Evolutionary conservation across 1,140 invertebrate genomes (phyloP), one percentile per base, ranked within the genome.

Genomic region (Aphelenchoides fujianensis): DNA sequence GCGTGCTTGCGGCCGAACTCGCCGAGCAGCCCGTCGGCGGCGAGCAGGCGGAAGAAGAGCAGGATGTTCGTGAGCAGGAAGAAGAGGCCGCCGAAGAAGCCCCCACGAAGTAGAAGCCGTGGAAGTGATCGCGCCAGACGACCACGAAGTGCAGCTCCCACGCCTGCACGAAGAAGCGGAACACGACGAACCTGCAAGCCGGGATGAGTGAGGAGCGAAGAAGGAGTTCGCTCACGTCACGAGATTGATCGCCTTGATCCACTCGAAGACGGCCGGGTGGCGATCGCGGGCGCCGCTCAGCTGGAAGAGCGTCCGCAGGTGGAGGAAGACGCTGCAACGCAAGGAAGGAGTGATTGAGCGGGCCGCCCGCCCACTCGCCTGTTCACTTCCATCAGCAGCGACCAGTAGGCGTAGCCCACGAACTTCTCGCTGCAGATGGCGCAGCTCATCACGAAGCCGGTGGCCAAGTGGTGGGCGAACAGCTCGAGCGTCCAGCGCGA

Each of bases 361-460:
- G n/a, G 34, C 31, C 23, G n/a, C 37, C 30, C 3, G 16, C 16
- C 19, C 12, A 48, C n/a, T 73, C 34, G 76, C 79, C 78, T 79
- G 53, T 80, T 80, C 31, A 81, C 70, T 52, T 80, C 78, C 78
- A 80, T 80, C 23, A 80, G 54, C 12, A 80, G 52, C 28, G 79
- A 75, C 73, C 78, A 80, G 37, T 79, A 79, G 5, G 74, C 79
- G 52, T 76, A 78, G 0, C 69, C 37, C 16, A 74, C 61, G 37
- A 80, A 80, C 28, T 66, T 69, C 59, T 69, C 32, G 27, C 72
- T 41, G 0, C 64, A 34, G 3, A 71, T 36, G 1, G 79, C 69
- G 54, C 31, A 30, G 7, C 66, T 19, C 19, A 80, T 59, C 12
- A 73, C 78, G 23, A 79, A 69, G 53, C 77, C 68, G 12, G 75